Evolutionary conservation across 2,797 vertebrate genomes (phyloP).

Genomic region (Diceros bicornis): DNA sequence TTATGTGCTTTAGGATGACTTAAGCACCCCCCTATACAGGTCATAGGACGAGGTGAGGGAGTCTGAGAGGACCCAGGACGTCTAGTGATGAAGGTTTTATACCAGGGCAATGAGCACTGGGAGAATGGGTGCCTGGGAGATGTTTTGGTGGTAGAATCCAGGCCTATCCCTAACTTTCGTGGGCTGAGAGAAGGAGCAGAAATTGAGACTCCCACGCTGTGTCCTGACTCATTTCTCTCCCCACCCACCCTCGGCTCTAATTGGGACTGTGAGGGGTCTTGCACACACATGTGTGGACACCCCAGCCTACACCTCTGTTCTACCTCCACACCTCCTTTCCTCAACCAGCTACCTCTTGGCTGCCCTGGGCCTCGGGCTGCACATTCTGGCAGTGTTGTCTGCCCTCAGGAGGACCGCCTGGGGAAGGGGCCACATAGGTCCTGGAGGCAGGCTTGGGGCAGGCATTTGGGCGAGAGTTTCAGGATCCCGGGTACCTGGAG

Average conservation of each 20-base stretch:
- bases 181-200: neutral
- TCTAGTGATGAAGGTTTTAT: neutral
- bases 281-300: accelerated
- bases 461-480: neutral
- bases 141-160: neutral
- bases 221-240: neutral
- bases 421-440: neutral
- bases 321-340: neutral
- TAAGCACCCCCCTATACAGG: neutral
- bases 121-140: neutral
- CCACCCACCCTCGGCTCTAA: neutral
- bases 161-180: neutral
- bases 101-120: neutral
- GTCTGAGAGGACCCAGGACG: too few relatives aligned
- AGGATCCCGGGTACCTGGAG: neutral
- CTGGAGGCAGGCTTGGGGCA: neutral
- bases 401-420: neutral
- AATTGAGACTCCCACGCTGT: neutral
- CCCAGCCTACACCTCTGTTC: neutral
- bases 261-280: neutral
- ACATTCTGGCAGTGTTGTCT: neutral
- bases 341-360: neutral
- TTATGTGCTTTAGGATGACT: neutral
- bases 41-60: neutral
- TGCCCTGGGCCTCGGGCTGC: neutral